phyloP scores from a whole-genome alignment of 2,888 invertebrate species.

The Romanomermis culicivorax region DNA sequence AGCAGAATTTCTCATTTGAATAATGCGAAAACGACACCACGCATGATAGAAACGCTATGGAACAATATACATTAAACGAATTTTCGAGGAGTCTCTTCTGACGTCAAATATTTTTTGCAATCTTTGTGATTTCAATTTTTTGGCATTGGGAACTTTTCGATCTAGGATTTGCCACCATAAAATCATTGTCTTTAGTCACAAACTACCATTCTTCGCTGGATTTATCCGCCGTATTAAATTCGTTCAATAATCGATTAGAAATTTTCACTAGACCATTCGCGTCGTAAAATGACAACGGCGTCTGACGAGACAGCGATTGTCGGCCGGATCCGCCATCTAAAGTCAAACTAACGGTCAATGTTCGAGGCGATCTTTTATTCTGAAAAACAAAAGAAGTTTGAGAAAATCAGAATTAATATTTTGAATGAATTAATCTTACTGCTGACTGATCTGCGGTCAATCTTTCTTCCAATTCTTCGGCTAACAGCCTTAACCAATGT shows the following conservation, averaged over 20 bases:
- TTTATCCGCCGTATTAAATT: neutral
- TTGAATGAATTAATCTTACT: constrained; percentile 18
- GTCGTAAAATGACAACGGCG: neutral
- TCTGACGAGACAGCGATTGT: neutral
- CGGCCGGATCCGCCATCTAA: neutral
- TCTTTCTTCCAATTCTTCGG: constrained; percentile 59
- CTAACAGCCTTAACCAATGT: constrained; percentile 59
- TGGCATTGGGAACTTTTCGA: too few relatives aligned
- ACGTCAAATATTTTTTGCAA: too few relatives aligned
- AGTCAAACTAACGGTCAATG: neutral
- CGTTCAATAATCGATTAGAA: neutral
- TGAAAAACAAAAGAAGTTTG: neutral
- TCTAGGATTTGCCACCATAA: too few relatives aligned
- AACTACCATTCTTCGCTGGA: neutral
- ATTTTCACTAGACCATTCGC: neutral
- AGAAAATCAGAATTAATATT: neutral
- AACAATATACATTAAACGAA: too few relatives aligned
- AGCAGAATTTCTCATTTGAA: too few relatives aligned
- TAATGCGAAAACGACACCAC: too few relatives aligned
- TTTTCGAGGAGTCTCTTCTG: too few relatives aligned
- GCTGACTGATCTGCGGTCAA: constrained; percentile 46
- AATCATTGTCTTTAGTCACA: too few relatives aligned
- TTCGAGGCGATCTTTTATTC: neutral
- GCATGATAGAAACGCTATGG: too few relatives aligned
- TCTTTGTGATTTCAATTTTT: too few relatives aligned